Conservation (phyloP, 2,888 invertebrate genomes). For the Rotaria sp. region DNA sequence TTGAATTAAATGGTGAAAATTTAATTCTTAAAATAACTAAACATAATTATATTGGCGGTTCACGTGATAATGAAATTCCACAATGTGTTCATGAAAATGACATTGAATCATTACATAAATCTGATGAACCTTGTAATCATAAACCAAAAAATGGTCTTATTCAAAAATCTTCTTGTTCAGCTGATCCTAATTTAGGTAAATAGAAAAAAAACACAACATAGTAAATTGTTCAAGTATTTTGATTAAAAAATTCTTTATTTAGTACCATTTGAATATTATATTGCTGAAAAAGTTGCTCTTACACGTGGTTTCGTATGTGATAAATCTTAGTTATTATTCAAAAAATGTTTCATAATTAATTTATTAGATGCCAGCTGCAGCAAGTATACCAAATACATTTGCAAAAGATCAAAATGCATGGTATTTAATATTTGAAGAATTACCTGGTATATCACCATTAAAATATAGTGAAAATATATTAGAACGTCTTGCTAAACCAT, state of each 20-base stretch:
- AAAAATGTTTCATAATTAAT: background rate
- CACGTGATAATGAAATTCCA: background rate
- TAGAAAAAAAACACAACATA: background rate
- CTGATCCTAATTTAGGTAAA: background rate
- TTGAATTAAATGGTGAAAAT: background rate
- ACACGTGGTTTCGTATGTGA: background rate
- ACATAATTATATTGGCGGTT: background rate
- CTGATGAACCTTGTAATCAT: background rate
- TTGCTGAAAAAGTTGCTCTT: background rate
- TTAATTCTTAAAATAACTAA: background rate
- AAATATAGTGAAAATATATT: background rate
- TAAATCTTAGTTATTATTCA: background rate
- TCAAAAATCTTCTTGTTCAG: background rate
- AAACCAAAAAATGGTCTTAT: background rate
- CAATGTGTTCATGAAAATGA: background rate
- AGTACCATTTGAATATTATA: slow-evolving; percentile 2
- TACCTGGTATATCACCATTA: background rate
- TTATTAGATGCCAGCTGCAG: background rate
- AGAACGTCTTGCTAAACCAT: background rate
- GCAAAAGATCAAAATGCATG: background rate
- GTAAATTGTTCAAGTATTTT: background rate
- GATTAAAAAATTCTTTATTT: background rate
- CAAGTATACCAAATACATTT: background rate
- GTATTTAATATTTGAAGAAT: background rate
- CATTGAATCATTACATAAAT: background rate